These are phyloP conservation scores for Anticlea derivata DNA, from an alignment of 2,888 invertebrate species.

Conservation along the genomic window DNA sequence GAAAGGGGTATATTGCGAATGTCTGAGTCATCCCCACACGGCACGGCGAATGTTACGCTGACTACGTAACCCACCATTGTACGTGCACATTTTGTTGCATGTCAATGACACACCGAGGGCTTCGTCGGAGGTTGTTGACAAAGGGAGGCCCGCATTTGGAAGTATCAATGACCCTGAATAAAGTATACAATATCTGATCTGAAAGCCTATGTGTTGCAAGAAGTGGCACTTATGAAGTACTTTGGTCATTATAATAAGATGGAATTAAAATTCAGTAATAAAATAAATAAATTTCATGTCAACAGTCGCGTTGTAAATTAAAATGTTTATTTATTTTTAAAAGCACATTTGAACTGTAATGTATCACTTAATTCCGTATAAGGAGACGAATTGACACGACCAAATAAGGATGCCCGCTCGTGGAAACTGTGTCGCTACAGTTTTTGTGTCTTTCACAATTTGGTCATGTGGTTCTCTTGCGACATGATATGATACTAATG, in stretches of 20 bases:
- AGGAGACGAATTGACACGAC: constrained; percentile 51
- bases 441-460: constrained; percentile 56
- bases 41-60: constrained; percentile 28
- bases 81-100: constrained; percentile 39
- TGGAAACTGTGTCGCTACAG: constrained; percentile 66
- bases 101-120: constrained; percentile 42
- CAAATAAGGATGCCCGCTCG: constrained; percentile 61
- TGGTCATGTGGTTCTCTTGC: constrained; percentile 46
- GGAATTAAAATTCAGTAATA: constrained; percentile 1
- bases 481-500: constrained; percentile 39
- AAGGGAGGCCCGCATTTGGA: constrained; percentile 22
- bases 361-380: constrained; percentile 49
- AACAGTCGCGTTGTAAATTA: constrained; percentile 24
- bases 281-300: constrained; percentile 17
- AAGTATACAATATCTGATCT: constrained; percentile 6
- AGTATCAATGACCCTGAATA: constrained; percentile 21
- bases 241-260: background rate
- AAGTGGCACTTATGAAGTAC: constrained; percentile 4
- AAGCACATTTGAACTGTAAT: constrained; percentile 42
- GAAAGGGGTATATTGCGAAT: constrained; percentile 36
- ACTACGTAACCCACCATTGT: constrained; percentile 46
- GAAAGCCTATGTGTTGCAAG: constrained; percentile 3
- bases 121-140: constrained; percentile 21
- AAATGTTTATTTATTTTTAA: constrained; percentile 30
- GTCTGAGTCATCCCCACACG: constrained; percentile 45